These are phyloP conservation scores for Troides oblongomaculatus DNA, from an alignment of 2,888 invertebrate genomes.

Conservation along the genomic window DNA sequence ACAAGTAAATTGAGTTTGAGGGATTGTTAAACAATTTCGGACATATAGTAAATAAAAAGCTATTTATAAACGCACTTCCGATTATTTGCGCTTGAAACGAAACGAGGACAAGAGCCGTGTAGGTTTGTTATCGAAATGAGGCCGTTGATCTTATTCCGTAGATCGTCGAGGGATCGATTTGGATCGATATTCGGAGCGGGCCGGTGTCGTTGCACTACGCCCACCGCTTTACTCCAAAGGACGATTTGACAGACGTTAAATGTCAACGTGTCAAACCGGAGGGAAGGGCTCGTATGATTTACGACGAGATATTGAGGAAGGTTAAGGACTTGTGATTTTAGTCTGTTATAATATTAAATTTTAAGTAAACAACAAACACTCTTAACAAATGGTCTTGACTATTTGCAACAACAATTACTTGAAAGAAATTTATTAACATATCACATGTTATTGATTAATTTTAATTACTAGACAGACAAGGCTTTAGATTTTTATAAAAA, in stretches of 20 bases:
- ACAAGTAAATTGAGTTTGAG: no score
- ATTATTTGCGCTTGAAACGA: slow-evolving; percentile 11
- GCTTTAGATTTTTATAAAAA: no score
- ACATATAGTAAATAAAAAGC: neutral
- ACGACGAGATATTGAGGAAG: slow-evolving; percentile 15
- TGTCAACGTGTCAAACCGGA: slow-evolving; percentile 35
- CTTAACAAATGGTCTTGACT: no score
- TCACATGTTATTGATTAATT: no score
- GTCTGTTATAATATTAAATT: neutral
- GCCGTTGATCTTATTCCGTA: slow-evolving; percentile 42
- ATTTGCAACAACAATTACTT: no score
- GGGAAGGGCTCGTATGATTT: slow-evolving; percentile 14
- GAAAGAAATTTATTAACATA: no score
- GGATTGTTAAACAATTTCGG: neutral
- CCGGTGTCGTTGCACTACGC: slow-evolving; percentile 63
- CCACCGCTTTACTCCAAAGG: slow-evolving; percentile 27
- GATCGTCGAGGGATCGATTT: slow-evolving; percentile 48
- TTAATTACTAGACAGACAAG: no score
- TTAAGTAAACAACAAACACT: no score
- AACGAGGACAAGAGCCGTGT: slow-evolving; percentile 35
- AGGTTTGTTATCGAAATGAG: slow-evolving; percentile 42
- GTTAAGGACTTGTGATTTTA: slow-evolving; percentile 4
- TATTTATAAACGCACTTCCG: slow-evolving; percentile 15
- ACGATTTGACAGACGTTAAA: slow-evolving; percentile 30
- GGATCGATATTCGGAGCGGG: slow-evolving; percentile 68